Conservation (phyloP, 2,888 invertebrate genomes). For the Lapara coniferarum region DNA sequence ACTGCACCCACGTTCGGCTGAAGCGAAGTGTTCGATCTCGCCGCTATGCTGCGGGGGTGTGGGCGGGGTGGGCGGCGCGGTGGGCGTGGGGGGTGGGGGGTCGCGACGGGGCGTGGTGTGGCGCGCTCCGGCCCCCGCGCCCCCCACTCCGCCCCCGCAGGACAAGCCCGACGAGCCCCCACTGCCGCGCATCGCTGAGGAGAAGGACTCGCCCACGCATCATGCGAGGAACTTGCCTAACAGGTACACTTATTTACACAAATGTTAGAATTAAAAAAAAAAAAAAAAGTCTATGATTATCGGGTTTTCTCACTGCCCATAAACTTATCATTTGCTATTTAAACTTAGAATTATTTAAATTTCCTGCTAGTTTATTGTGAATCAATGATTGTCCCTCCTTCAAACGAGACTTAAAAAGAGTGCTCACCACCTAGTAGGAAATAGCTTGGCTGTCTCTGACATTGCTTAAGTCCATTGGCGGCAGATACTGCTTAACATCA, state of each 20-base stretch:
- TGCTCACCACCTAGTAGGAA: too few relatives aligned
- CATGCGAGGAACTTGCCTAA: slow-evolving; percentile 61
- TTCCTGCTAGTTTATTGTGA: too few relatives aligned
- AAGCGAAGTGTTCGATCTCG: slow-evolving; percentile 92
- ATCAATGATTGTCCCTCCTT: too few relatives aligned
- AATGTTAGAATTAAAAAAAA: too few relatives aligned
- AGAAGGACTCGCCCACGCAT: slow-evolving; percentile 92
- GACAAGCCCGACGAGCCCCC: slow-evolving; percentile 74
- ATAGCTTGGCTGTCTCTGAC: too few relatives aligned
- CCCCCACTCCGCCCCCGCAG: slow-evolving; percentile 66
- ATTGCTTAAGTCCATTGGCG: too few relatives aligned
- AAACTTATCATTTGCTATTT: too few relatives aligned
- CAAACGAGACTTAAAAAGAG: too few relatives aligned
- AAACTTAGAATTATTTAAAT: too few relatives aligned
- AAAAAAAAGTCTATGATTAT: too few relatives aligned
- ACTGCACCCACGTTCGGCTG: slow-evolving; percentile 94
- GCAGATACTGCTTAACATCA: too few relatives aligned
- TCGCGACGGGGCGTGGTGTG: slow-evolving; percentile 55
- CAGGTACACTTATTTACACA: slow-evolving; percentile 46
- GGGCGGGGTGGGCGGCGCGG: slow-evolving; percentile 69
- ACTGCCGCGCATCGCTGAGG: slow-evolving; percentile 93
- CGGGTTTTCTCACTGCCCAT: too few relatives aligned
- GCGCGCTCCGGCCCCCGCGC: slow-evolving; percentile 64
- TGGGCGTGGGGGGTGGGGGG: slow-evolving; percentile 68
- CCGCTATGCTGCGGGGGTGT: slow-evolving; percentile 88